A percentile compares a stretch with the other conserved stretches of the same genome.
These are phyloP conservation scores for Eustalomyia histrio DNA, from an alignment of 2,888 invertebrate species.

Conservation along the genomic window DNA sequence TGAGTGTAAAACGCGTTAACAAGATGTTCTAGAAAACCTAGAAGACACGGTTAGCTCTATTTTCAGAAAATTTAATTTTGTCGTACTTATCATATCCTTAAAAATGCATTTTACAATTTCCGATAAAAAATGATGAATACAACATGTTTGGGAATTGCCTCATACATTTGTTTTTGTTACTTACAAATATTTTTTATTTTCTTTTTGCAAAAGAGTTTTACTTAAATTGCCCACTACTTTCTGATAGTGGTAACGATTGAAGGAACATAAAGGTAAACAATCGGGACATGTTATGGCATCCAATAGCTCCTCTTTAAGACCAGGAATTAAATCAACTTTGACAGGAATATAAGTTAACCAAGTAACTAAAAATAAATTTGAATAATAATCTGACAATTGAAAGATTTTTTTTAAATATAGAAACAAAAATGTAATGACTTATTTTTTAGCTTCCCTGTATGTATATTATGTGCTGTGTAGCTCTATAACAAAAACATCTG, in stretches of 20 bases:
- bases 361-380: slow-evolving; percentile 65
- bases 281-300: slow-evolving; percentile 67
- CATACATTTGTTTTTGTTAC: slow-evolving; percentile 34
- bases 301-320: slow-evolving; percentile 58
- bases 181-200: slow-evolving; percentile 62
- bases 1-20: no score
- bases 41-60: no score
- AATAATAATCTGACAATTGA: slow-evolving; percentile 6
- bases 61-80: no score
- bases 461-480: no score
- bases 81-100: no score
- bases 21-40: no score
- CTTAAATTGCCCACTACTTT: slow-evolving; percentile 60
- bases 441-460: no score
- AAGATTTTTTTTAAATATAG: no score
- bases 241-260: slow-evolving; percentile 67
- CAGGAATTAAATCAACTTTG: neutral
- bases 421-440: no score
- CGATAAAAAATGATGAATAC: neutral
- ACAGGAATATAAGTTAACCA: slow-evolving; percentile 66
- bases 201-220: slow-evolving; percentile 1
- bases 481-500: no score
- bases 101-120: no score
- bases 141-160: neutral
- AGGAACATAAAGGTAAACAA: slow-evolving; percentile 72